A percentile compares a stretch with the other conserved stretches of the same genome.
Conservation (phyloP, 2,888 invertebrate species). For the Chrysodeixis includens region DNA sequence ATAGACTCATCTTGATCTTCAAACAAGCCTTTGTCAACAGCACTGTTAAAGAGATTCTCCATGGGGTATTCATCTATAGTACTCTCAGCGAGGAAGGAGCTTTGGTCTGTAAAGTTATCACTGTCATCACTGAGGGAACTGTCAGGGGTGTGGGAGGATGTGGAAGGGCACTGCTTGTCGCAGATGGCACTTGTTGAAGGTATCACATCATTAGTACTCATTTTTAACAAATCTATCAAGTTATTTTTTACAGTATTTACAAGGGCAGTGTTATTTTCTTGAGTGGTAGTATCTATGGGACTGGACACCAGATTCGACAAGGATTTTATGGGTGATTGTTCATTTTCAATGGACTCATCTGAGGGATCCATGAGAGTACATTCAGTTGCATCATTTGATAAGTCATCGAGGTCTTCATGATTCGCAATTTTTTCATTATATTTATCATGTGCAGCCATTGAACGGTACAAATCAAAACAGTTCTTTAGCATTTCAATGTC, state of each 20-base stretch:
- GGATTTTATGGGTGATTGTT: conserved; percentile 90
- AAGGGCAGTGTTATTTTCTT: conserved; percentile 73
- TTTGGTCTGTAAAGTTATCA: conserved; percentile 85
- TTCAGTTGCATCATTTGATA: conserved; percentile 73
- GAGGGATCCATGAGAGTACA: conserved; percentile 78
- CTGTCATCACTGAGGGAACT: conserved; percentile 85
- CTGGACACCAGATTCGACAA: conserved; percentile 90
- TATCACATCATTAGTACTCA: conserved; percentile 70
- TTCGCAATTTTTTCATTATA: conserved; percentile 69
- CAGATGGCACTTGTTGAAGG: conserved; percentile 75
- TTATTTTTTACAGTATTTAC: conserved; percentile 82
- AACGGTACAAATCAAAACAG: conserved; percentile 83
- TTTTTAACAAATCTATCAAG: conserved; percentile 82
- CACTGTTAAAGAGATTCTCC: conserved; percentile 87
- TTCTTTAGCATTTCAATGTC: conserved; percentile 85
- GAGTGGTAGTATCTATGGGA: conserved; percentile 79
- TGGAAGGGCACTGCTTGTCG: conserved; percentile 74
- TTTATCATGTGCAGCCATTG: conserved; percentile 81
- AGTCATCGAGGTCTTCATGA: conserved; percentile 73
- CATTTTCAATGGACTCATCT: conserved; percentile 76
- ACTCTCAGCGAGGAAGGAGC: conserved; percentile 85
- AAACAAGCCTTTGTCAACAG: conserved; percentile 85
- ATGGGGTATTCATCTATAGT: conserved; percentile 87
- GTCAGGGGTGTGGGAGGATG: conserved; percentile 78
- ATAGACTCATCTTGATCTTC: conserved; percentile 84